Evolutionary conservation across 2,797 vertebrate species (phyloP).

Genomic region (Cuculus canorus): DNA sequence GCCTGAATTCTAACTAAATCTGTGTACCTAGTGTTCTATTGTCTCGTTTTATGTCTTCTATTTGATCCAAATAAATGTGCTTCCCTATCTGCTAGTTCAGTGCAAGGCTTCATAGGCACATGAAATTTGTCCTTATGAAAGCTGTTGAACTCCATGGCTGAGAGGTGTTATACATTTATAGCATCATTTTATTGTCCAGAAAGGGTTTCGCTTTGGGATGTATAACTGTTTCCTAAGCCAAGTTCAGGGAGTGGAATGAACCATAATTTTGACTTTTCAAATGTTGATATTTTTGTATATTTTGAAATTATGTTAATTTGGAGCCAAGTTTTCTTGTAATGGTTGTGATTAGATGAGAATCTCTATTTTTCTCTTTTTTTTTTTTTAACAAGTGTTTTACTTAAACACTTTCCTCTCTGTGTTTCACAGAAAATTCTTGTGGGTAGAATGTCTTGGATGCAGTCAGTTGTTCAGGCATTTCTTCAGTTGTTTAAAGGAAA

Average conservation of each 20-base stretch:
- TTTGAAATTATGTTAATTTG: not conserved
- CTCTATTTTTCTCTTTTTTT: fast-evolving
- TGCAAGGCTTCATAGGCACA: not conserved
- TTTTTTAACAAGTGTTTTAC: not conserved
- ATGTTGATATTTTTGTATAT: not conserved
- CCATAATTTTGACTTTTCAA: not conserved
- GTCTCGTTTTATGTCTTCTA: conserved; percentile 50
- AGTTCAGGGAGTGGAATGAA: not conserved
- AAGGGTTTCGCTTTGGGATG: not conserved
- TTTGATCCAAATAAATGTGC: conserved; percentile 3
- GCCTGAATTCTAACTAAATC: conserved; percentile 40
- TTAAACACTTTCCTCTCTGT: not conserved
- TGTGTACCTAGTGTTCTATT: conserved; percentile 39
- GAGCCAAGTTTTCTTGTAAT: not conserved
- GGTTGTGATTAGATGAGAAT: not conserved
- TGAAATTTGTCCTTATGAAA: not conserved
- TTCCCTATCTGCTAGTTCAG: conserved; percentile 5
- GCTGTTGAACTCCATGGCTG: not conserved
- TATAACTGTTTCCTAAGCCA: not conserved
- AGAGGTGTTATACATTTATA: not conserved
- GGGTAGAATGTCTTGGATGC: not conserved
- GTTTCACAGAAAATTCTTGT: not conserved
- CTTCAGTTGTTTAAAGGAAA: conserved; percentile 39
- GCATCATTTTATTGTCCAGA: not conserved
- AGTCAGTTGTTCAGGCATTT: conserved; percentile 10